Conservation (phyloP, 2,113 vertebrate species). For the Tretioscincus oriximinensis region DNA sequence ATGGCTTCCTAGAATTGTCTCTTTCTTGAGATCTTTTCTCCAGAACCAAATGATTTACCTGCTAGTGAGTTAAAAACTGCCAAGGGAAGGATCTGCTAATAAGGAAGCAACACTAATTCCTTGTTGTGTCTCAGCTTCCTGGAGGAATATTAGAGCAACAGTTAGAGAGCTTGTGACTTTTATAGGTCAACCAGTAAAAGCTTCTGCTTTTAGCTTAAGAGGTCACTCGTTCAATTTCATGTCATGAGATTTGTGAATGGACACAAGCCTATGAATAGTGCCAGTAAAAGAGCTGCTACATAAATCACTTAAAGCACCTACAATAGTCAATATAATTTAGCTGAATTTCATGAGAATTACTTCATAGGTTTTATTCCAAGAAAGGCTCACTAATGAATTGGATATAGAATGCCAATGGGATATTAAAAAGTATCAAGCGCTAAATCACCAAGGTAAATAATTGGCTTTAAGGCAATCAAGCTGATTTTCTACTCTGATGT, state of each 20-base stretch:
- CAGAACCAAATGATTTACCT: no score
- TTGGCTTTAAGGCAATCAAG: constrained; percentile 39
- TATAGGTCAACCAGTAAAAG: not conserved
- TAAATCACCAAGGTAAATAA: constrained; percentile 26
- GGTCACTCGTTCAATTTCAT: not conserved
- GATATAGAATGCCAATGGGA: not conserved
- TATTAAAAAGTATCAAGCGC: not conserved
- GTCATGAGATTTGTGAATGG: not conserved
- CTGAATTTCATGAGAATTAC: not conserved
- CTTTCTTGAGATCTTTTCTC: no score
- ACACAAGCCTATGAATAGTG: not conserved
- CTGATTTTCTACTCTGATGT: constrained; percentile 35
- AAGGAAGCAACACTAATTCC: not conserved
- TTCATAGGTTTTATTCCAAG: not conserved
- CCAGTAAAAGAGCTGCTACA: not conserved
- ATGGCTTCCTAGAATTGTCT: no score
- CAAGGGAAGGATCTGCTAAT: not conserved
- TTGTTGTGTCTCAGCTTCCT: not conserved
- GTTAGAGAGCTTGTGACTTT: not conserved
- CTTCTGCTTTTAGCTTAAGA: not conserved
- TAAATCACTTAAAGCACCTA: not conserved
- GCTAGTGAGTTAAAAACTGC: no score
- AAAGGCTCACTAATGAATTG: not conserved
- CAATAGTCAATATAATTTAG: not conserved
- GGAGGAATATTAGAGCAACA: not conserved